Evolutionary conservation across 2,797 vertebrate genomes (phyloP).

Genomic region (Chelidonichthys spinosus): DNA sequence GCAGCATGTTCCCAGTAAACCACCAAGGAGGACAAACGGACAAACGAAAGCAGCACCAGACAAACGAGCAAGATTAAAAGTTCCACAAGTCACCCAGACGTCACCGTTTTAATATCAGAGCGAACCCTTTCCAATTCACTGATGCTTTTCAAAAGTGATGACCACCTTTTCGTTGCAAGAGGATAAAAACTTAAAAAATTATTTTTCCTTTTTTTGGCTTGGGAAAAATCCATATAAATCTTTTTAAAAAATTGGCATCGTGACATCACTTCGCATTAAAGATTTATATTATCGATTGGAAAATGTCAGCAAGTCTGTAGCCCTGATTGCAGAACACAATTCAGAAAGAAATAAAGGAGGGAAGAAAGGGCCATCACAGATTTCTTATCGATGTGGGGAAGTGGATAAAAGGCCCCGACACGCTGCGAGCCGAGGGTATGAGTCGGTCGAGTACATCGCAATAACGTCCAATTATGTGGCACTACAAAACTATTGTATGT

Average conservation of each 20-base stretch:
- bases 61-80: not conserved
- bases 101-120: not conserved
- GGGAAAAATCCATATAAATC: constrained; percentile 1
- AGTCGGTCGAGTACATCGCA: constrained; percentile 25
- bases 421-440: constrained; percentile 12
- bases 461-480: constrained; percentile 36
- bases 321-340: constrained; percentile 27
- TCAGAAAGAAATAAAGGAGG: constrained; percentile 24
- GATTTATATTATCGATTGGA: constrained; percentile 19
- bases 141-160: constrained; percentile 5
- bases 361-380: constrained; percentile 26
- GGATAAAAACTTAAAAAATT: constrained; percentile 4
- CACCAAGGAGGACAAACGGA: constrained; percentile 10
- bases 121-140: not conserved
- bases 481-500: not conserved
- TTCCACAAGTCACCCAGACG: not conserved
- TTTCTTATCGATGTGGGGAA: constrained; percentile 32
- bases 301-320: constrained; percentile 14
- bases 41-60: not conserved
- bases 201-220: not conserved
- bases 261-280: constrained; percentile 22
- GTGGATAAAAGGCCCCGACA: constrained; percentile 25
- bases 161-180: not conserved
- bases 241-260: not conserved
- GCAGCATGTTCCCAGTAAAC: constrained; percentile 3